Evolutionary conservation across 2,888 invertebrate species (phyloP).

Genomic region (Tetragnatha montana): DNA sequence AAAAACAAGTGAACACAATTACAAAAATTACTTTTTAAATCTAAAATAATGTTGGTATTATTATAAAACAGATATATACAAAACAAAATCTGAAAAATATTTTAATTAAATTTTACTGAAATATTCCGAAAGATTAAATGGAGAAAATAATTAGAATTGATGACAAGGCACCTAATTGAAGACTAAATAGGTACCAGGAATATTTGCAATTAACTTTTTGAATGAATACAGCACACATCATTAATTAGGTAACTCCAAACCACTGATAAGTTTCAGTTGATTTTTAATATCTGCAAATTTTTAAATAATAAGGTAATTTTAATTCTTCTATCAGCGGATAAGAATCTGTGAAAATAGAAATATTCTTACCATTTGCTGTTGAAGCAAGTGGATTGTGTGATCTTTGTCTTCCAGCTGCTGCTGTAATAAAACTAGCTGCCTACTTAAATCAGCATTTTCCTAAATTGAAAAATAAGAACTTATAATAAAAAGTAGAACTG

Average conservation of each 20-base stretch:
- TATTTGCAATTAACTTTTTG: background rate
- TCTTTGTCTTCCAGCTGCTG: constrained; percentile 92
- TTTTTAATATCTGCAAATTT: background rate
- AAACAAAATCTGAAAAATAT: too few species aligned
- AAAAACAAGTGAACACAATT: too few species aligned
- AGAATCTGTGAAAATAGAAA: background rate
- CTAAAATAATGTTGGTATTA: too few species aligned
- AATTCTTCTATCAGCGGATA: background rate
- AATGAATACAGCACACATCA: background rate
- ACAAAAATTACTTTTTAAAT: too few species aligned
- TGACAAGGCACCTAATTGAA: too few species aligned
- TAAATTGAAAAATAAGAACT: constrained; percentile 31
- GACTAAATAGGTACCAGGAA: background rate
- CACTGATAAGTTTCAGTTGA: background rate
- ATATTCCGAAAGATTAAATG: too few species aligned
- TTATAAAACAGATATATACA: too few species aligned
- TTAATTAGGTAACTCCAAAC: background rate
- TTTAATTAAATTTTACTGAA: too few species aligned
- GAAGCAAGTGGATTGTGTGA: constrained; percentile 86
- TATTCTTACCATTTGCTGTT: constrained; percentile 81
- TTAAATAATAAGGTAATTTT: background rate
- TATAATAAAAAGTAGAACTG: too few species aligned
- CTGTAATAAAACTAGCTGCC: constrained; percentile 75
- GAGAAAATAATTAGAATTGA: too few species aligned
- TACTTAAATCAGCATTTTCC: constrained; percentile 72